phyloP scores from a whole-genome alignment of 1,140 invertebrate genomes.

The Paraescarpia echinospica region DNA sequence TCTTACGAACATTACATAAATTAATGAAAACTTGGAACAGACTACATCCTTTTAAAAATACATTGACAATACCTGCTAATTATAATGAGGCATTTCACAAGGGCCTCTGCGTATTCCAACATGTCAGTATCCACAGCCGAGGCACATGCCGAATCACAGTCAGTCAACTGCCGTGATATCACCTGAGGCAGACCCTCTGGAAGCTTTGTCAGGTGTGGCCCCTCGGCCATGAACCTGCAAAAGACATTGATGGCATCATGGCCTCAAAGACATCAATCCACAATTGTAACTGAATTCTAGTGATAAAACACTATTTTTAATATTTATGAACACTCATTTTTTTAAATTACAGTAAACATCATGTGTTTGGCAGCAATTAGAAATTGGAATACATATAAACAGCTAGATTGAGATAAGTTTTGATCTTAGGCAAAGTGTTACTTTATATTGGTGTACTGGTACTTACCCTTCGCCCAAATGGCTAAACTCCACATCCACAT shows the following conservation, averaged over 20 bases:
- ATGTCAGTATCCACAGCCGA: background rate
- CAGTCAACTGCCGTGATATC: background rate
- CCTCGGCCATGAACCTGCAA: slow-evolving; percentile 8
- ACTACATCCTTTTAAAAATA: too few species aligned
- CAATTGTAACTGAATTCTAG: background rate
- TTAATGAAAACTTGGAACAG: too few species aligned
- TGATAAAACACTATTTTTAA: background rate
- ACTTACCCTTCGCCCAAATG: slow-evolving; percentile 8
- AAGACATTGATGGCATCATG: background rate
- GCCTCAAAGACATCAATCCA: background rate
- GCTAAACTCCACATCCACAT: slow-evolving; percentile 10
- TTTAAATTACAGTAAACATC: too few species aligned
- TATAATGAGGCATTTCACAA: slow-evolving; percentile 11
- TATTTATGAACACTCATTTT: too few species aligned
- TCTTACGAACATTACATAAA: too few species aligned
- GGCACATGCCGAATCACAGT: background rate
- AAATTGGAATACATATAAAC: too few species aligned
- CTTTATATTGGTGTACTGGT: background rate
- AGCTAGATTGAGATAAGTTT: too few species aligned
- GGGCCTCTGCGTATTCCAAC: background rate
- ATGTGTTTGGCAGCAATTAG: too few species aligned
- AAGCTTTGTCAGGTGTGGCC: background rate
- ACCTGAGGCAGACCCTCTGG: background rate
- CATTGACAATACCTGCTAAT: slow-evolving; percentile 9
- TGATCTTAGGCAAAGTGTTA: too few species aligned